phyloP scores from a whole-genome alignment of 2,797 vertebrate species.

The Oreortyx pictus region DNA sequence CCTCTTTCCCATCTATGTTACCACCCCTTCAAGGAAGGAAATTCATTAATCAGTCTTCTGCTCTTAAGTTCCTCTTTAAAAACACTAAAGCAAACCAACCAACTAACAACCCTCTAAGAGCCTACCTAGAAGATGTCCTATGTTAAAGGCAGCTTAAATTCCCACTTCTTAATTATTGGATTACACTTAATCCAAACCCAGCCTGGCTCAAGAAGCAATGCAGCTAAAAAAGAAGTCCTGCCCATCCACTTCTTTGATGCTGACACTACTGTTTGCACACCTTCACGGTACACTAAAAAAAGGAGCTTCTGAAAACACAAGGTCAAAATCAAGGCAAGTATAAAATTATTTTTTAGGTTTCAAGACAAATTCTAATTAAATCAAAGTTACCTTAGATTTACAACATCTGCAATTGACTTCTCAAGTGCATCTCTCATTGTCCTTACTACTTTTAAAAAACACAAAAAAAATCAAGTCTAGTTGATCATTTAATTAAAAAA shows the following conservation, averaged over 20 bases:
- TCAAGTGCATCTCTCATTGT: not conserved
- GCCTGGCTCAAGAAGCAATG: not conserved
- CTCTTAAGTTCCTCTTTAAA: not conserved
- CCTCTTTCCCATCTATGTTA: not conserved
- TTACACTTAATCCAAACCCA: not conserved
- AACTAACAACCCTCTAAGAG: not conserved
- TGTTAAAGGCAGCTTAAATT: not conserved
- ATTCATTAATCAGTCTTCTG: not conserved
- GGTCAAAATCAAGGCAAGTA: not conserved
- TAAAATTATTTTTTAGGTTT: not conserved
- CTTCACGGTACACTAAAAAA: not conserved
- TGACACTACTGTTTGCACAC: not conserved
- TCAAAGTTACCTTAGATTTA: not conserved
- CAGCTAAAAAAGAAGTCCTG: not conserved
- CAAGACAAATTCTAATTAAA: not conserved
- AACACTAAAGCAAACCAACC: not conserved
- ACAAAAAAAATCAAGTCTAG: not conserved
- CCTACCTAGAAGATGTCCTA: not conserved
- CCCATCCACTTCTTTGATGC: not conserved
- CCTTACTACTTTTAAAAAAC: not conserved
- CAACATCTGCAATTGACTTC: not conserved
- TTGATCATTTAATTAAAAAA: conserved; percentile 26
- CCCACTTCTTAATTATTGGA: not conserved
- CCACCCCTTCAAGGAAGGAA: not conserved
- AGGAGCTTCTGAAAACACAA: not conserved